Base-by-base conservation (phyloP, 1,140 invertebrate species). In the Drosophila ambigua region DNA sequence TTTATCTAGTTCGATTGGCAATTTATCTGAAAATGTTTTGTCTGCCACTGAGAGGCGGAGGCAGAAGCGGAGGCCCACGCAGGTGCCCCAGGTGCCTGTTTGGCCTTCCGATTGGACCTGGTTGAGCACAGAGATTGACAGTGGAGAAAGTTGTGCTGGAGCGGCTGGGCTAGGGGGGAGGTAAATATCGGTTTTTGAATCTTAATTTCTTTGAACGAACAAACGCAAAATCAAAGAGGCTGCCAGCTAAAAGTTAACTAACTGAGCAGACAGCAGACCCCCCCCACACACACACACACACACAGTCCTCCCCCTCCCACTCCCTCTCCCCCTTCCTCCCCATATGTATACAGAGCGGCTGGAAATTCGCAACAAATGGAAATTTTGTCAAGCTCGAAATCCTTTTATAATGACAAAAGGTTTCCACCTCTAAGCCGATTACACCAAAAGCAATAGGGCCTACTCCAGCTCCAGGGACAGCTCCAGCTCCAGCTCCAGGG, bases 401-500 rank as follows among this genome's bases (percentile, higher is more conserved):
- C 83, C 83, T 83, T 87, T 87, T 87, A 88, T 87, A 87, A 87
- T 87, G 83, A 87, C 83, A 87, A 87, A 87, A 88, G 83, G 83
- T 87, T 87, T 87, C 83, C 83, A 87, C 83, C 83, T 87, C 76
- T 87, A 87, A 87, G 83, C 83, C 83, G 83, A 87, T 87, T 87
- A 88, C 83, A 77, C 75, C 72, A 76, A 76, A 63, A 66, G 60
- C 48, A 41, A 48, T 43, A 72, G 46, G 39, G 35, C 67, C 52
- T 58, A 41, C 53, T 63, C 24, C 31, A 16, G 16, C 16, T 1
- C 16, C 16, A n/a, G n/a, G n/a, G n/a, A n/a, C 16, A 16, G 16
- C 16, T 1, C 16, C 16, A 0, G 35, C 53, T 54, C 24, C 31
- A 28, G 50, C 35, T 13, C 20, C 20, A 31, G 57, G 43, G 31